Percentiles rank a stretch among this genome's conserved stretches.
Conservation (phyloP, 2,113 vertebrate species). For the Motacilla tschutschensis region DNA sequence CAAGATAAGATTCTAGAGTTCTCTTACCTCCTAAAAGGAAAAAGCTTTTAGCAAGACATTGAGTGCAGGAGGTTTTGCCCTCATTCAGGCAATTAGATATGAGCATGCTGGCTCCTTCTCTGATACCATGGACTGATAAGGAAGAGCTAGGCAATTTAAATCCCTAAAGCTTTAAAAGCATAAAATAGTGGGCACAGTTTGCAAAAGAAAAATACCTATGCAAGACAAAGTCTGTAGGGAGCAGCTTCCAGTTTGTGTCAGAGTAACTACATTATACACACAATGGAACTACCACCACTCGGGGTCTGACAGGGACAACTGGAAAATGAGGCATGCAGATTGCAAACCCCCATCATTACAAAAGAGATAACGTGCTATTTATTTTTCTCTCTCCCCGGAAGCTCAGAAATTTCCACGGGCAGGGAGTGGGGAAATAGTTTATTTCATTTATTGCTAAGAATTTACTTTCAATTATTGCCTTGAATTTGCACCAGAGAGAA, state of each 20-base stretch:
- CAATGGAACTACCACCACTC: neutral
- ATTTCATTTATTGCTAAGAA: neutral
- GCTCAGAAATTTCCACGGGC: neutral
- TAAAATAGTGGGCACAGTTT: neutral
- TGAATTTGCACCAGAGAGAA: neutral
- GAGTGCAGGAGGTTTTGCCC: neutral
- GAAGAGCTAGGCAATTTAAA: constrained; percentile 2
- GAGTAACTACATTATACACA: neutral
- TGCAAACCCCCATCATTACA: neutral
- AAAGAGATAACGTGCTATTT: neutral
- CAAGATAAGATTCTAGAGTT: constrained; percentile 1
- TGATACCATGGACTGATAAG: neutral
- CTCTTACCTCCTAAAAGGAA: constrained; percentile 11
- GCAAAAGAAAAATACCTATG: neutral
- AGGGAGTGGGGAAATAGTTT: neutral
- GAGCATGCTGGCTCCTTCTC: constrained; percentile 2
- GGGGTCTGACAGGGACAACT: neutral
- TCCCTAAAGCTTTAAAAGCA: constrained; percentile 11
- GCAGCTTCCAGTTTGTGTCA: neutral
- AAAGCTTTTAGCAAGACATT: constrained; percentile 29
- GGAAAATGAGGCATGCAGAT: neutral
- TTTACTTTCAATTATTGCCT: neutral
- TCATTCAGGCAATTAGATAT: neutral
- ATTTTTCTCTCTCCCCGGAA: neutral
- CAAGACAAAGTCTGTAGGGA: neutral